Evolutionary conservation across 2,888 invertebrate species (phyloP), one percentile per base, ranked within the genome.

Genomic region (Glyphotaelius pellucidus): DNA sequence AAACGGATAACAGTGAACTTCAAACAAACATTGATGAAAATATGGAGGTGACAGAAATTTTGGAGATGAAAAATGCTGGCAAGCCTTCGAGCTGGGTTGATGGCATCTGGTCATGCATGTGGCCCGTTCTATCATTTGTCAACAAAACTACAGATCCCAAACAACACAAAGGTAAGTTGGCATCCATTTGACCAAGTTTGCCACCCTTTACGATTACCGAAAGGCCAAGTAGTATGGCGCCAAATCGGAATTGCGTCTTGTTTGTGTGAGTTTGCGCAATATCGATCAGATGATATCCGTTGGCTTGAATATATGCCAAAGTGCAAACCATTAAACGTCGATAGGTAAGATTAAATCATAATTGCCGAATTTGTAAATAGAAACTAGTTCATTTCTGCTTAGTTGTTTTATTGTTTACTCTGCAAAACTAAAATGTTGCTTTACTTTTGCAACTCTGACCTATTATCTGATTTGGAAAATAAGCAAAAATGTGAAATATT

Each of bases 121-220:
- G 98, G 93, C 98, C 98, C 0, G 98, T 99, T 15, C 96, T 98
- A 95, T 98, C 98, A n/a, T 97, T 99, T 94, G 98, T 99, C 92
- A 98, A 98, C 95, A 97, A 97, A 25, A 96, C 96, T 19, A 97
- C 97, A 94, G 98, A 98, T 94, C 96, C 97, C 93, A 98, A 97
- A 94, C 96, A 96, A 93, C 95, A 95, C 92, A 96, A 97, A 96
- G 97, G 97, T 97, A 94, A 94, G 90, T 38, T 81, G 32, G 81
- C 19, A 81, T 31, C 0, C 31, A 30, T 80, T 80, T 30, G n/a
- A 31, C 80, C 30, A 80, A 80, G 80, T 81, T 80, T 19, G 80
- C 83, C 35, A 91, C 79, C 35, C 79, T 30, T 84, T 88, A 31
- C 80, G 91, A 93, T 90, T 81, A 87, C 86, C 47, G 67, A 67